Evolutionary conservation across 2,888 invertebrate genomes (phyloP).

Genomic region (Cephus rjabovi): DNA sequence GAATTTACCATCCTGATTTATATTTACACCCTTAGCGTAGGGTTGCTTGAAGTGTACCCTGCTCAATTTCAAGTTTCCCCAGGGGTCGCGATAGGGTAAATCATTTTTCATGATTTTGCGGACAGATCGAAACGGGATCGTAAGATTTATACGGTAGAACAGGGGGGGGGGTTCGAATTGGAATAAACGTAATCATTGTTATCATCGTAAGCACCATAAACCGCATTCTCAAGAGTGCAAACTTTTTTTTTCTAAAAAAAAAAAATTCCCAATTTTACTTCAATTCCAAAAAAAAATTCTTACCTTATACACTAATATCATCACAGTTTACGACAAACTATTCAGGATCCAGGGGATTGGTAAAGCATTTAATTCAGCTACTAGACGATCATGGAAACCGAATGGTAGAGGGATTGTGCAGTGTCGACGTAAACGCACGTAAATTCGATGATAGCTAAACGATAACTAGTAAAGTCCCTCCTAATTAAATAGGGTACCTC

Average conservation of each 20-base stretch:
- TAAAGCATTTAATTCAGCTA: neutral
- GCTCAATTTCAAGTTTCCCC: neutral
- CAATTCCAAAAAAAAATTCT: neutral
- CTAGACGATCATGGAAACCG: neutral
- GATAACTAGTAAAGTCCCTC: neutral
- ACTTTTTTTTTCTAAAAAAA: no score
- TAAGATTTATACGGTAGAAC: neutral
- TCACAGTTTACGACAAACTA: neutral
- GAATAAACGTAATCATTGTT: neutral
- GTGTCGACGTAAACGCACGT: neutral
- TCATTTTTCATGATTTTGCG: neutral
- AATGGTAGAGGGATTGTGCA: neutral
- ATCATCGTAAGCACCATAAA: neutral
- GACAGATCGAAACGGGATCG: neutral
- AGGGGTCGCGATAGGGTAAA: neutral
- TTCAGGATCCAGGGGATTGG: neutral
- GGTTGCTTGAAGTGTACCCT: neutral
- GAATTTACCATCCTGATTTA: constrained; percentile 2
- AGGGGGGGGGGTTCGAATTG: no score
- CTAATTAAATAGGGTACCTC: neutral
- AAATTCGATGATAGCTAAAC: neutral
- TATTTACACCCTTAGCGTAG: neutral
- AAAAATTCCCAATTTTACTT: no score
- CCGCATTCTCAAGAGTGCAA: no score
- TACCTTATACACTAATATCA: neutral